Percentiles rank a stretch among this genome's conserved stretches.
phyloP scores from a whole-genome alignment of 2,113 vertebrate genomes.

The Macquaria australasica region DNA sequence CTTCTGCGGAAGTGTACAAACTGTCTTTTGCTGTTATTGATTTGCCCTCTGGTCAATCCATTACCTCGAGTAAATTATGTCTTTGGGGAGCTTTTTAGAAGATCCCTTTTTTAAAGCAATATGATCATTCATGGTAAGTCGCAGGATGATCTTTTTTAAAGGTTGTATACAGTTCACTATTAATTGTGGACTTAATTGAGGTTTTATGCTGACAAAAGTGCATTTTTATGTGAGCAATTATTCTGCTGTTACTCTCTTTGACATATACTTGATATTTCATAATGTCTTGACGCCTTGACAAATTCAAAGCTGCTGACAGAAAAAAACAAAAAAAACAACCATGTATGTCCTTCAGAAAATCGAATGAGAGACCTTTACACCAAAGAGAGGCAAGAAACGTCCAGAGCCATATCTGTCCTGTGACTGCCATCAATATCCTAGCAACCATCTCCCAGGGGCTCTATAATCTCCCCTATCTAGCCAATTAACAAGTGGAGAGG shows the following conservation, averaged over 20 bases:
- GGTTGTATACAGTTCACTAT: background rate
- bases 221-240: background rate
- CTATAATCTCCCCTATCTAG: conserved; percentile 72
- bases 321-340: background rate
- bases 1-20: conserved; percentile 58
- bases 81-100: conserved; percentile 53
- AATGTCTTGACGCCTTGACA: background rate
- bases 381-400: conserved; percentile 42
- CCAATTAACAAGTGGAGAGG: conserved; percentile 67
- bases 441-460: conserved; percentile 61
- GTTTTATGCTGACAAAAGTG: background rate
- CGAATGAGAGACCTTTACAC: conserved; percentile 53
- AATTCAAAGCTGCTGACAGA: background rate
- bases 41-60: conserved; percentile 63
- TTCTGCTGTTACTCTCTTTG: background rate
- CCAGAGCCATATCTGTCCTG: conserved; percentile 43
- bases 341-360: conserved; percentile 23
- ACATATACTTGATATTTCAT: conserved; percentile 1
- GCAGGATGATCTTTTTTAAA: background rate
- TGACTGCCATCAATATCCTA: conserved; percentile 69
- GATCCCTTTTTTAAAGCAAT: conserved; percentile 36
- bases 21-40: conserved; percentile 59
- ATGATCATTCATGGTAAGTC: conserved; percentile 17
- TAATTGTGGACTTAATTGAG: background rate
- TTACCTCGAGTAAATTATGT: conserved; percentile 56